Conservation (phyloP, 2,888 invertebrate genomes). For the Epistrophe grossulariae region DNA sequence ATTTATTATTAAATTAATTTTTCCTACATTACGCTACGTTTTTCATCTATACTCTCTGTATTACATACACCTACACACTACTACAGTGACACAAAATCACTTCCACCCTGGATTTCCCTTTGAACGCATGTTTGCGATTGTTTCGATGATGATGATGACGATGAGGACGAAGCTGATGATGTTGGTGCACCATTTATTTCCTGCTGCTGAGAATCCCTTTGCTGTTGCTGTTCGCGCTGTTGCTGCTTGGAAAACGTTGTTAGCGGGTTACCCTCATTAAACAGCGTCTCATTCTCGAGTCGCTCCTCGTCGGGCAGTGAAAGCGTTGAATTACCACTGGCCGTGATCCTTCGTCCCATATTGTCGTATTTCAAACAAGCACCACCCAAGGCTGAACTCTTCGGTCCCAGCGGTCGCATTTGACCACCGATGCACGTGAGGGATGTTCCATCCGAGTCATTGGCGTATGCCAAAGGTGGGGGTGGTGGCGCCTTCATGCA, state of each 20-base stretch:
- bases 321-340: slow-evolving; percentile 94
- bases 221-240: slow-evolving; percentile 76
- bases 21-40: slow-evolving; percentile 57
- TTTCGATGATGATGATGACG: slow-evolving; percentile 77
- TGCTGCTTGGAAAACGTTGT: slow-evolving; percentile 73
- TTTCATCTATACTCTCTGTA: slow-evolving; percentile 34
- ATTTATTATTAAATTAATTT: slow-evolving; percentile 30
- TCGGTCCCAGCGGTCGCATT: slow-evolving; percentile 79
- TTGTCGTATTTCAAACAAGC: slow-evolving; percentile 90
- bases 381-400: slow-evolving; percentile 77
- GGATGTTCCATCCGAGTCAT: slow-evolving; percentile 80
- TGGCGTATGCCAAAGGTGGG: slow-evolving; percentile 65
- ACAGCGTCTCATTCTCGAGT: slow-evolving; percentile 82
- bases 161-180: slow-evolving; percentile 75
- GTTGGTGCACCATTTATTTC: slow-evolving; percentile 41
- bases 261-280: slow-evolving; percentile 80
- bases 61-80: slow-evolving; percentile 80
- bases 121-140: slow-evolving; percentile 75
- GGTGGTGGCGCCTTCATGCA: slow-evolving; percentile 78
- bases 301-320: slow-evolving; percentile 89
- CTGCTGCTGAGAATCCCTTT: slow-evolving; percentile 63
- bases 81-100: slow-evolving; percentile 84
- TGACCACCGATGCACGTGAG: slow-evolving; percentile 77
- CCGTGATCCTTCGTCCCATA: slow-evolving; percentile 95
- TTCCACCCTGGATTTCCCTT: slow-evolving; percentile 77